Conservation (phyloP, 2,888 invertebrate species). For the Pterostichus niger region DNA sequence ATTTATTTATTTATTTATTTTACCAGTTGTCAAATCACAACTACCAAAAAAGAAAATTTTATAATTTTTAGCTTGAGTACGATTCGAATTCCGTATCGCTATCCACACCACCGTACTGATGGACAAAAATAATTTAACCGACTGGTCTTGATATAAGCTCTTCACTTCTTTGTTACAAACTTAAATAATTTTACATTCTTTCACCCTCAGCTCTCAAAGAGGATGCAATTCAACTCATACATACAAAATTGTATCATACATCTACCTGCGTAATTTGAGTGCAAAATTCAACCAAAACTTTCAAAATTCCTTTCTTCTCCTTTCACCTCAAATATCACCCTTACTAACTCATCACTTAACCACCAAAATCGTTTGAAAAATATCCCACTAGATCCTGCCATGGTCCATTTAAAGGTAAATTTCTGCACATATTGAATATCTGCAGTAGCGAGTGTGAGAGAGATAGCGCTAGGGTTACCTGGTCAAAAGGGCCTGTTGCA, state of each 20-base stretch:
- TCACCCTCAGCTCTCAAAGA: not conserved
- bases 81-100: no score
- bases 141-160: no score
- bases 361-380: not conserved
- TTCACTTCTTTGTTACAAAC: not conserved
- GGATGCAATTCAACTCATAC: slow-evolving; percentile 9
- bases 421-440: slow-evolving; percentile 55
- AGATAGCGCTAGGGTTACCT: slow-evolving; percentile 10
- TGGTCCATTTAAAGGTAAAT: slow-evolving; percentile 45
- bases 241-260: not conserved
- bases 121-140: no score
- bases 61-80: no score
- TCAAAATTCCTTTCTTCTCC: not conserved
- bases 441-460: no score
- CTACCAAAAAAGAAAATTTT: no score
- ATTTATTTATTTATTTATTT: no score
- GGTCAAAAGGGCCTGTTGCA: slow-evolving; percentile 49
- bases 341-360: slow-evolving; percentile 1
- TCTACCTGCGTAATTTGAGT: slow-evolving; percentile 31
- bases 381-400: not conserved
- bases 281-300: not conserved
- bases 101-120: no score
- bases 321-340: not conserved
- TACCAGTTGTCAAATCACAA: no score
- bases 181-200: slow-evolving; percentile 12